Base-by-base conservation (phyloP, 2,888 invertebrate species). In the Orthosia incerta region DNA sequence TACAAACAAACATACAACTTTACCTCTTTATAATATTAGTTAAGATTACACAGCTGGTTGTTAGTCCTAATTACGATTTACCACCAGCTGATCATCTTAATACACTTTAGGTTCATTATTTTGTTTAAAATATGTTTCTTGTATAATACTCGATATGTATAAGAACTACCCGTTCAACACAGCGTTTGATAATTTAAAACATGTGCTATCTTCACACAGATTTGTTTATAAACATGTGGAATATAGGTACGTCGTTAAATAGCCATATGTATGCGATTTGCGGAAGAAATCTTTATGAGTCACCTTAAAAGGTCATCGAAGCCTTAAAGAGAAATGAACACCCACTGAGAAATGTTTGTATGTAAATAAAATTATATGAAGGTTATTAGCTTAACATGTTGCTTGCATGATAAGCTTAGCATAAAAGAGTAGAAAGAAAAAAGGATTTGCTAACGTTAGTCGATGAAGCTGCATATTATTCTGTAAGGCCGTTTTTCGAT, bases 311-410 rank as follows among this genome's bases (percentile, higher is more conserved):
- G 84, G 84, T 80, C 77, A 74, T 12, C 13, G 61, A 13, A 56
- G 56, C 71, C 61, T 69, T 69, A 59, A 65, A 71, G 56, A 63
- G 61, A 69, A 56, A 57, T 53, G 75, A 73, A 84, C 82, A 76
- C 84, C 75, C 73, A 79, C 75, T 15, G 55, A 59, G 75, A 71
- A 77, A 74, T 46, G 48, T 71, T 65, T 68, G 65, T 74, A 59
- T 75, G 60, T 72, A 81, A 57, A 69, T 72, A 74, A 80, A 68
- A 80, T 75, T 83, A 83, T 78, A 69, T 59, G 78, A 76, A 84
- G 84, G n/a, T n/a, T n/a, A n/a, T n/a, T n/a, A n/a, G n/a, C n/a
- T n/a, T n/a, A n/a, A n/a, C n/a, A n/a, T n/a, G n/a, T n/a, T n/a
- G n/a, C n/a, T n/a, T n/a, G n/a, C n/a, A n/a, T n/a, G n/a, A n/a